These are phyloP conservation scores for Centropyge bicolor DNA, from an alignment of 2,797 vertebrate genomes.

Conservation along the genomic window DNA sequence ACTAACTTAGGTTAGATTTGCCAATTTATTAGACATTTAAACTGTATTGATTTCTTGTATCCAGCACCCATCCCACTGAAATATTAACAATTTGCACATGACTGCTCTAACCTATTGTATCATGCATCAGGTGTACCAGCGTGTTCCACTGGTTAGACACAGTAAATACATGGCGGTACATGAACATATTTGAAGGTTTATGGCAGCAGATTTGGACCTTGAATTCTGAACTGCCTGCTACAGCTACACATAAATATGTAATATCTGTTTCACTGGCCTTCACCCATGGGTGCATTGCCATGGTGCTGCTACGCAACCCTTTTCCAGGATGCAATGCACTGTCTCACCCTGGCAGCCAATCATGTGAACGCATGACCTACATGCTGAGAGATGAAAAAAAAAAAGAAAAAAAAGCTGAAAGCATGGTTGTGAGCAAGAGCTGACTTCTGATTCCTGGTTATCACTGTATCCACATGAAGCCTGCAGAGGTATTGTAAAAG, in stretches of 20 bases:
- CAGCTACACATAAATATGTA: slow-evolving; percentile 5
- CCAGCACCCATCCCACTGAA: neutral
- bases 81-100: neutral
- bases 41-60: neutral
- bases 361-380: slow-evolving; percentile 48
- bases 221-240: neutral
- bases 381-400: neutral
- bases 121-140: neutral
- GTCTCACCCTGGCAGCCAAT: slow-evolving; percentile 38
- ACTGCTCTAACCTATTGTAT: neutral
- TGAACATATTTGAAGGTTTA: neutral
- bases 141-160: neutral
- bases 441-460: slow-evolving; percentile 24
- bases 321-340: slow-evolving; percentile 40
- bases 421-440: slow-evolving; percentile 15
- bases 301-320: slow-evolving; percentile 18
- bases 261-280: slow-evolving; percentile 22
- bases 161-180: neutral
- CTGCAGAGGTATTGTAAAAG: slow-evolving; percentile 19
- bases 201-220: no score
- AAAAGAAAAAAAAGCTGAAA: slow-evolving; percentile 2
- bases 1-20: neutral
- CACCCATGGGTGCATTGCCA: slow-evolving; percentile 29
- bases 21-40: neutral
- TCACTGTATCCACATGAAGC: slow-evolving; percentile 18